Evolutionary conservation across 2,797 vertebrate genomes (phyloP).

Genomic region (Centropyge bicolor): DNA sequence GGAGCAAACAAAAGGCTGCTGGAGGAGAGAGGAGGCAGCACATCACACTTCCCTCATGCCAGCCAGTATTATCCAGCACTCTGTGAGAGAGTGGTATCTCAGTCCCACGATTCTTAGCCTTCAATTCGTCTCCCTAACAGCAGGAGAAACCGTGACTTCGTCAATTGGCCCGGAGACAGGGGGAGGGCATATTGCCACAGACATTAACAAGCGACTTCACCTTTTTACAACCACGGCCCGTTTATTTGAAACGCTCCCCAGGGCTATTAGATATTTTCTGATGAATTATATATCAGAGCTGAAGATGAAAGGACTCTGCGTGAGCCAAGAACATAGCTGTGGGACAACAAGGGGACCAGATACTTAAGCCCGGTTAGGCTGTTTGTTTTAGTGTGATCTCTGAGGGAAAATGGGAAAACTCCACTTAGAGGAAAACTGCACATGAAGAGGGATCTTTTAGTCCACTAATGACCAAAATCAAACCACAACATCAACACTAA

Average conservation of each 20-base stretch:
- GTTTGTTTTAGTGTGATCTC: constrained; percentile 67
- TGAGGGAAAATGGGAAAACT: constrained; percentile 52
- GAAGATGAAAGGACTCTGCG: constrained; percentile 78
- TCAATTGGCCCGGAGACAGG: constrained; percentile 75
- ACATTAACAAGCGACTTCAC: constrained; percentile 83
- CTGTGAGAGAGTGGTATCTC: constrained; percentile 44
- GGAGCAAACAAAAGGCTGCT: constrained; percentile 40
- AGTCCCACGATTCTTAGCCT: constrained; percentile 77
- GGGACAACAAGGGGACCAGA: constrained; percentile 69
- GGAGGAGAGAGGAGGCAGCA: constrained; percentile 36
- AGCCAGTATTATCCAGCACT: constrained; percentile 39
- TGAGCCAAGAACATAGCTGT: constrained; percentile 76
- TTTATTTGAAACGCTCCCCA: constrained; percentile 82
- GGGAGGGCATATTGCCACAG: constrained; percentile 80
- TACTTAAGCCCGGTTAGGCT: constrained; percentile 55
- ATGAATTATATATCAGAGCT: constrained; percentile 87
- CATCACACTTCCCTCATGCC: constrained; percentile 29
- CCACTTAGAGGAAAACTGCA: constrained; percentile 22
- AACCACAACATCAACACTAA: not conserved
- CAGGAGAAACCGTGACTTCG: constrained; percentile 76
- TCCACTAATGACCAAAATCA: constrained; percentile 14
- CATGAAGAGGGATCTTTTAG: not conserved
- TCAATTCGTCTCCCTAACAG: constrained; percentile 72
- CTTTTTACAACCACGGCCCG: constrained; percentile 80
- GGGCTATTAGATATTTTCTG: constrained; percentile 81